Base-by-base conservation (phyloP, 2,888 invertebrate genomes). In the Baronia brevicornis region DNA sequence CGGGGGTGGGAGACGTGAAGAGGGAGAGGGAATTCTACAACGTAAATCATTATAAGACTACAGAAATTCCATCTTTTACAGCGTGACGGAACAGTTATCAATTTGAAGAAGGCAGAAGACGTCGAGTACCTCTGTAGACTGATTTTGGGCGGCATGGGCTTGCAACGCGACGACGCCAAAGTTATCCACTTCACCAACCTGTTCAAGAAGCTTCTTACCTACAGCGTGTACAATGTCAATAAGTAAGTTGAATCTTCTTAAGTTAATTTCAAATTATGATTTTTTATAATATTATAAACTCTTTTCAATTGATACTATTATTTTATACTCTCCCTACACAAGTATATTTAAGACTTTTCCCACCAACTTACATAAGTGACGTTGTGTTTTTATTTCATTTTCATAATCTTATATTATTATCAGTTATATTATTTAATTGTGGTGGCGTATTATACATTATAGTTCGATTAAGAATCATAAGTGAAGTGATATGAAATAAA, bases 121-220 rank as follows among this genome's bases (percentile, higher is more conserved):
- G 72, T 91, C 42, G 88, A 91, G 57, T 80, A 84, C 49, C 80
- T 93, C 38, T 90, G 89, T 23, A 86, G 89, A 48, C 51, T 92
- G 46, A 73, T 92, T 43, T 86, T 91, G 58, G 88, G 88, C 23
- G 90, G 89, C 44, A 75, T 87, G 38, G 85, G 86, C 33, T 40
- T 77, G 30, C 48, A 59, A 19, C 86, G 88, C 28, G 78, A 88
- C 35, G 87, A 91, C 60, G 84, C 79, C 27, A 84, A 86, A 49
- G 84, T 77, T 54, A 87, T 67, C 60, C 68, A 75, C 43, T 35
- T 82, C 19, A 60, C 63, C 35, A 63, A 68, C 46, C 36, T 80
- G 43, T 60, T 78, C 51, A 73, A 61, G 55, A 73, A 58, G 43
- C 49, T 79, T 44, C 46, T 82, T 29, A 58, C 61, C 25, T 79